Percentiles rank a stretch among this genome's conserved stretches.
Conservation (phyloP, 30 jellyfish, hydroid and myxozoan genomes). For the Hydractinia echinata region DNA sequence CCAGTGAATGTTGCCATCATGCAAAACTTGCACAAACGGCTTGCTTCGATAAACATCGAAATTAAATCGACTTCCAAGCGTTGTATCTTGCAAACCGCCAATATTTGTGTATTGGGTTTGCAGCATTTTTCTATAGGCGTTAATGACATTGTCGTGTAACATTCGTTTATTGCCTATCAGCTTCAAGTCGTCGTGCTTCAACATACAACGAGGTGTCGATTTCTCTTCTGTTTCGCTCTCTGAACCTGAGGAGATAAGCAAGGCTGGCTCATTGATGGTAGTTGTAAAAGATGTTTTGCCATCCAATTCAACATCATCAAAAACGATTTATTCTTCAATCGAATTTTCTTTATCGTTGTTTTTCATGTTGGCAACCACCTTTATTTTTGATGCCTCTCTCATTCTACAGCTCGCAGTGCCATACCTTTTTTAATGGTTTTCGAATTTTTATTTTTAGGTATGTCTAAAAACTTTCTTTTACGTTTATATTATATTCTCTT, state of each 20-base stretch:
- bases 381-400: constrained; percentile 30
- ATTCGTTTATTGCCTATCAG: constrained; percentile 11
- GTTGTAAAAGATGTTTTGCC: background rate
- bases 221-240: background rate
- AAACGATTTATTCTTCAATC: background rate
- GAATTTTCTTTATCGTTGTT: no score
- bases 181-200: constrained; percentile 30
- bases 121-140: constrained; percentile 17
- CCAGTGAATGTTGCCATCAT: constrained; percentile 38
- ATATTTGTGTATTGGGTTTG: constrained; percentile 16
- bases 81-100: constrained; percentile 39
- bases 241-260: background rate
- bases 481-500: background rate
- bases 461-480: background rate
- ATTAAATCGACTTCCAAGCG: constrained; percentile 2
- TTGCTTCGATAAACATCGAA: constrained; percentile 11
- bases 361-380: background rate
- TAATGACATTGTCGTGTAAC: constrained; percentile 25
- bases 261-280: background rate
- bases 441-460: background rate
- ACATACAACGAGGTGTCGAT: constrained; percentile 1
- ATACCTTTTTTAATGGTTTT: constrained; percentile 1
- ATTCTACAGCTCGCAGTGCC: constrained; percentile 14
- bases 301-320: background rate
- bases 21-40: constrained; percentile 44